phyloP scores from a whole-genome alignment of 2,113 vertebrate genomes.

The Podarcis raffonei region DNA sequence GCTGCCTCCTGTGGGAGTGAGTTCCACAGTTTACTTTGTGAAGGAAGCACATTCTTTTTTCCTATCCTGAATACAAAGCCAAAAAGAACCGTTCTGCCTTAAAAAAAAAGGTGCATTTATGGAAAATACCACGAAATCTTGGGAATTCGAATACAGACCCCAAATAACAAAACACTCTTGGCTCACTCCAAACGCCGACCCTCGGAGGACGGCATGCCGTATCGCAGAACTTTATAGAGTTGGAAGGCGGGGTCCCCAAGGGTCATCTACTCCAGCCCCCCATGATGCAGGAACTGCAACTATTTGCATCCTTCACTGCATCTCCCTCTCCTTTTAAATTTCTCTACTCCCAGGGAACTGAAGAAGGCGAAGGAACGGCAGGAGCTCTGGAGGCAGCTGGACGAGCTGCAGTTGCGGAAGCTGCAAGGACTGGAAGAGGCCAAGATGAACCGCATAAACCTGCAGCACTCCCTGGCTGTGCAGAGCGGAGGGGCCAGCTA shows the following conservation, averaged over 20 bases:
- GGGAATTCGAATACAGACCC: too few relatives aligned
- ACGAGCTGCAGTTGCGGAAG: slow-evolving; percentile 84
- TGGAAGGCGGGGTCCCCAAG: neutral
- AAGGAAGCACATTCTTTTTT: too few relatives aligned
- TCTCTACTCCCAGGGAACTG: slow-evolving; percentile 78
- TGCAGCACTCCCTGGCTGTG: slow-evolving; percentile 73
- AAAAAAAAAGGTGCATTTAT: too few relatives aligned
- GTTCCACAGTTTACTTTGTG: too few relatives aligned
- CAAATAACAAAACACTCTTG: too few relatives aligned
- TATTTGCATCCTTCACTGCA: neutral
- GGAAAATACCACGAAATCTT: too few relatives aligned
- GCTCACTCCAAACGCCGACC: too few relatives aligned
- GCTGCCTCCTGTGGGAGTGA: too few relatives aligned
- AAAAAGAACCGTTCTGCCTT: too few relatives aligned
- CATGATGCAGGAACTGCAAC: neutral
- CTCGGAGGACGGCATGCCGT: too few relatives aligned
- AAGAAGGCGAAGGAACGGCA: slow-evolving; percentile 85
- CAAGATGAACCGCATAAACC: slow-evolving; percentile 62
- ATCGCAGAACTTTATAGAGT: neutral
- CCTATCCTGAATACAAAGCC: too few relatives aligned
- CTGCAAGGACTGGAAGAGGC: slow-evolving; percentile 84
- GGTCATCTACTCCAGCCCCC: neutral
- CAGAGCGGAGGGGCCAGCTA: slow-evolving; percentile 80
- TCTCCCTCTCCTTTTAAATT: neutral
- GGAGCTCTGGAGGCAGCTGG: slow-evolving; percentile 87